Evolutionary conservation across 2,797 vertebrate species (phyloP).

Genomic region (Thamnophis elegans): DNA sequence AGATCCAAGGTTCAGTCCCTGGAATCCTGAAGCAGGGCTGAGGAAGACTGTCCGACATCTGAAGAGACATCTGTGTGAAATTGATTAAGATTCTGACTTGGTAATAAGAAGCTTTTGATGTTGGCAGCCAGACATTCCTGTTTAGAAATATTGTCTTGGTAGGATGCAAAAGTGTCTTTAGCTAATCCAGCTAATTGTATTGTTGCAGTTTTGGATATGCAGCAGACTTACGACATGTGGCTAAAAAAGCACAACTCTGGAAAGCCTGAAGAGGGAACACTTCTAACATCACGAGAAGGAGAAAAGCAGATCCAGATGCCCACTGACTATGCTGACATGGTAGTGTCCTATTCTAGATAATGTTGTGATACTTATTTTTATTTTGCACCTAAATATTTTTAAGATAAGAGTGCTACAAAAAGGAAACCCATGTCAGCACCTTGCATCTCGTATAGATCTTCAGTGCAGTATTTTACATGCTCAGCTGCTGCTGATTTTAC

Average conservation of each 20-base stretch:
- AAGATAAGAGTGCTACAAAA: neutral
- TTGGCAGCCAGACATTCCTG: neutral
- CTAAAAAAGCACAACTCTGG: constrained; percentile 75
- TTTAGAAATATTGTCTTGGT: neutral
- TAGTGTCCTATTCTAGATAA: constrained; percentile 57
- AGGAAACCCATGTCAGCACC: neutral
- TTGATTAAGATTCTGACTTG: neutral
- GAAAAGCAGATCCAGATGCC: constrained; percentile 94
- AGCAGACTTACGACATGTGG: constrained; percentile 91
- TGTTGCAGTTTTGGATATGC: constrained; percentile 85
- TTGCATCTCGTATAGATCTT: neutral
- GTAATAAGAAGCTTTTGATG: neutral
- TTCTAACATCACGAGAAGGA: constrained; percentile 68
- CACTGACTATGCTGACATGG: constrained; percentile 90
- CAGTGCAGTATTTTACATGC: neutral
- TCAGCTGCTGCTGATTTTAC: neutral
- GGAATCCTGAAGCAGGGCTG: neutral
- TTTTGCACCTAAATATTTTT: neutral
- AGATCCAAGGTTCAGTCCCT: neutral
- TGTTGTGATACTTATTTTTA: neutral
- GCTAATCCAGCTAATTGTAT: fast-evolving
- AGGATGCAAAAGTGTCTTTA: neutral
- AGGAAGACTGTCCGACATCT: neutral
- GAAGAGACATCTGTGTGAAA: neutral
- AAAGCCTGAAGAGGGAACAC: constrained; percentile 75